A percentile compares a stretch with the other conserved stretches of the same genome.
Conservation (phyloP, 2,797 vertebrate species). For the Halcyon chelicuti region DNA sequence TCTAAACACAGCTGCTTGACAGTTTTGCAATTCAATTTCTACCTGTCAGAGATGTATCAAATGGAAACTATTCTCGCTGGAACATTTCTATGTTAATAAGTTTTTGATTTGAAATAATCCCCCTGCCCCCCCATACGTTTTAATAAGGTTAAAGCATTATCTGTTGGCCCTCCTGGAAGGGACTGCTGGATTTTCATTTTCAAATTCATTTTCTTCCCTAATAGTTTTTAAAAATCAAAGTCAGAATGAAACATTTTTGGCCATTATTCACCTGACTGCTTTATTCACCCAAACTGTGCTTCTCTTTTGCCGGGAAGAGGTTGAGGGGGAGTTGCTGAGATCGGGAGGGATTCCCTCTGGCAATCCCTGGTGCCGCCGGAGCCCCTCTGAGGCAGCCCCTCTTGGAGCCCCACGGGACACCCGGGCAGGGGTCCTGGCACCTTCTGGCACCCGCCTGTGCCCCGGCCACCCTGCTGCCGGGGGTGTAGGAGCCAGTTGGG, state of each 20-base stretch:
- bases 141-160: conserved; percentile 18
- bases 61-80: not conserved
- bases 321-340: not conserved
- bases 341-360: not conserved
- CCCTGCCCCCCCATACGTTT: not conserved
- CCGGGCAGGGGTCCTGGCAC: fast-evolving
- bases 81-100: conserved; percentile 21
- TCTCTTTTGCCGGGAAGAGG: not conserved
- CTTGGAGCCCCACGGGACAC: not conserved
- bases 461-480: fast-evolving
- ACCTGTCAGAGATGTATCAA: conserved; percentile 32
- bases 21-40: conserved; percentile 28
- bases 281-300: not conserved
- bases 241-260: not conserved
- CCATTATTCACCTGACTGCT: not conserved
- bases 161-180: not conserved
- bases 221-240: not conserved
- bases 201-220: not conserved
- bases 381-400: not conserved
- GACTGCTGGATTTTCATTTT: not conserved
- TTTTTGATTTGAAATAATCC: not conserved
- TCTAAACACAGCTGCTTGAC: not conserved
- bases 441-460: fast-evolving
- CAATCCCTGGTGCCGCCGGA: not conserved
- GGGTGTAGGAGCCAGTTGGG: fast-evolving